Evolutionary conservation across 2,113 vertebrate species (phyloP).

Genomic region (Silurus meridionalis): DNA sequence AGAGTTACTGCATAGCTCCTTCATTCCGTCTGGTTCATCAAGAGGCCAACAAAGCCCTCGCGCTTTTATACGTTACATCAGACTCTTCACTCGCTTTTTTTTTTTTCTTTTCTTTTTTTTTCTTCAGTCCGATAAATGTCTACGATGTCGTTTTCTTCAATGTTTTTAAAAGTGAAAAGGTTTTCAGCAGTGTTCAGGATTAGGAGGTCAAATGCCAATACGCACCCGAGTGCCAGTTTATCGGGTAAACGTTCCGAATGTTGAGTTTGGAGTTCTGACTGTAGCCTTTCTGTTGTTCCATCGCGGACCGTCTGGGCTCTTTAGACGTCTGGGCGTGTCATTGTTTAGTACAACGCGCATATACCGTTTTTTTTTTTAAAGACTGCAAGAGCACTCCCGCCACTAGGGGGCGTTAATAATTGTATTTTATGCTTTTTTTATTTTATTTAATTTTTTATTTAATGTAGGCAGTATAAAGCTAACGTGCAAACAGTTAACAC

Average conservation of each 20-base stretch:
- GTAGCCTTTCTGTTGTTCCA: not conserved
- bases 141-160: conserved; percentile 73
- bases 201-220: not conserved
- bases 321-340: not conserved
- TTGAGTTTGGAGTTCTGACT: not conserved
- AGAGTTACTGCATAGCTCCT: conserved; percentile 88
- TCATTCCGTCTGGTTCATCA: conserved; percentile 88
- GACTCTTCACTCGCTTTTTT: conserved; percentile 77
- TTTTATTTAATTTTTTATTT: not conserved
- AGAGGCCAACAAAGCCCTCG: conserved; percentile 86
- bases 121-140: conserved; percentile 65
- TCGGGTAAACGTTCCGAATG: not conserved
- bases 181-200: conserved; percentile 21
- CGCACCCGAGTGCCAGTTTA: not conserved
- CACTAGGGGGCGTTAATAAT: not conserved
- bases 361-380: not conserved
- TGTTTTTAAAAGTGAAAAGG: conserved; percentile 65
- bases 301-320: not conserved
- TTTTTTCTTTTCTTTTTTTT: conserved; percentile 70
- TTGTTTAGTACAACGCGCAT: not conserved
- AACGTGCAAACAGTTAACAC: not conserved
- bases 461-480: not conserved
- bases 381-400: not conserved
- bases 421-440: too few relatives aligned
- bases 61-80: conserved; percentile 85